Evolutionary conservation across 2,113 vertebrate species (phyloP).

Genomic region (Syngnathus typhle): DNA sequence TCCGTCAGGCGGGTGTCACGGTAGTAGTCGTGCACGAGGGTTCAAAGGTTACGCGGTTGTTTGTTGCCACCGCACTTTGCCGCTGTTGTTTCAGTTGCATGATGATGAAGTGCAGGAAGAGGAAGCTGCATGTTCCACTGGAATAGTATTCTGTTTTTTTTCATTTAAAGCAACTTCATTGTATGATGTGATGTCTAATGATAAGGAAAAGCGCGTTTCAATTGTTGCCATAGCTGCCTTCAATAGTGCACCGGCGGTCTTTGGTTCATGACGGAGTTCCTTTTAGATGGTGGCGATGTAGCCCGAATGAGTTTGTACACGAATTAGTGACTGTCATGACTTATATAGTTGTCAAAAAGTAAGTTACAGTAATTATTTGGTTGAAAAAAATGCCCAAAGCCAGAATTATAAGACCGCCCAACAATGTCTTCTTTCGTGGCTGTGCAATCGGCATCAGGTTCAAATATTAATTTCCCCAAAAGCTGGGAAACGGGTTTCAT

Average conservation of each 20-base stretch:
- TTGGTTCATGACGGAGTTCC: background rate
- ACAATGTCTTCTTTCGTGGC: background rate
- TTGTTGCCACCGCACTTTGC: conserved; percentile 23
- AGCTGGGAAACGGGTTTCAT: background rate
- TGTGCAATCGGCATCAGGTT: background rate
- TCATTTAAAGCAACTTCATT: background rate
- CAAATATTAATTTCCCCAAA: background rate
- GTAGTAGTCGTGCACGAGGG: conserved; percentile 10
- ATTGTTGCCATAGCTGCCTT: background rate
- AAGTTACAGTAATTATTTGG: too few species aligned
- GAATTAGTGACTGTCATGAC: background rate
- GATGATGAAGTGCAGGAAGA: background rate
- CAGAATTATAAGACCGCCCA: too few species aligned
- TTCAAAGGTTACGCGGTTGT: conserved; percentile 51
- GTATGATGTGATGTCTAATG: background rate
- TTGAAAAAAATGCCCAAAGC: too few species aligned
- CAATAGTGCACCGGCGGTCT: background rate
- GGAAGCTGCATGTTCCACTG: background rate
- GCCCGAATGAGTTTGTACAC: background rate
- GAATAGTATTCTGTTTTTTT: background rate
- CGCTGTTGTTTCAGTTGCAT: background rate
- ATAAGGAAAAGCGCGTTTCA: background rate
- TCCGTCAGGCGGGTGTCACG: background rate
- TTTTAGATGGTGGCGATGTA: background rate
- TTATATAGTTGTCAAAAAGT: background rate